A percentile compares a stretch with the other conserved stretches of the same genome.
Conservation (phyloP, 2,888 invertebrate genomes). For the Sericinus montela region DNA sequence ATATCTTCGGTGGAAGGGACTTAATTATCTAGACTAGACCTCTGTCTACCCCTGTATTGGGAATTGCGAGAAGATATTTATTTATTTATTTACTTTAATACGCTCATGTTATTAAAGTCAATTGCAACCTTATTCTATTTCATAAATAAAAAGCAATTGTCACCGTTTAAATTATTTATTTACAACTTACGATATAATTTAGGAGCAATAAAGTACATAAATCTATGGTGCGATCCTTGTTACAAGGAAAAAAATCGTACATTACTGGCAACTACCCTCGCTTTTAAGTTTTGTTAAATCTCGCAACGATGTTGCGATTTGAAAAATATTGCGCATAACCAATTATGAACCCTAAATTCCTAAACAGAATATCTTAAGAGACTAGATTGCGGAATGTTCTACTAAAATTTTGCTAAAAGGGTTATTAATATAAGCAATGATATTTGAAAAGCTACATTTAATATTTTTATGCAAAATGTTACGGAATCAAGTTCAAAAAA, state of each 20-base stretch:
- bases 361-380: slow-evolving; percentile 46
- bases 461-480: background rate
- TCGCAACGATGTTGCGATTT: background rate
- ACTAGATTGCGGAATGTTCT: slow-evolving; percentile 69
- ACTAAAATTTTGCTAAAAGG: slow-evolving; percentile 42
- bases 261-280: slow-evolving; percentile 9
- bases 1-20: too few relatives aligned
- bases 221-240: slow-evolving; percentile 29
- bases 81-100: too few relatives aligned
- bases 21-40: too few relatives aligned
- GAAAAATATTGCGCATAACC: slow-evolving; percentile 13
- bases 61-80: too few relatives aligned
- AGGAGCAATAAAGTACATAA: slow-evolving; percentile 52
- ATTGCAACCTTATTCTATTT: background rate
- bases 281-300: background rate
- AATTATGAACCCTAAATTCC: slow-evolving; percentile 26
- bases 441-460: background rate
- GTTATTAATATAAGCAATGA: slow-evolving; percentile 2
- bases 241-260: slow-evolving; percentile 25
- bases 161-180: slow-evolving; percentile 47
- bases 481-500: too few relatives aligned
- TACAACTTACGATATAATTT: slow-evolving; percentile 65
- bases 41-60: too few relatives aligned
- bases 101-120: too few relatives aligned
- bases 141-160: background rate